phyloP scores from a whole-genome alignment of 23 tunicate genomes.

The Diplosoma virens region DNA sequence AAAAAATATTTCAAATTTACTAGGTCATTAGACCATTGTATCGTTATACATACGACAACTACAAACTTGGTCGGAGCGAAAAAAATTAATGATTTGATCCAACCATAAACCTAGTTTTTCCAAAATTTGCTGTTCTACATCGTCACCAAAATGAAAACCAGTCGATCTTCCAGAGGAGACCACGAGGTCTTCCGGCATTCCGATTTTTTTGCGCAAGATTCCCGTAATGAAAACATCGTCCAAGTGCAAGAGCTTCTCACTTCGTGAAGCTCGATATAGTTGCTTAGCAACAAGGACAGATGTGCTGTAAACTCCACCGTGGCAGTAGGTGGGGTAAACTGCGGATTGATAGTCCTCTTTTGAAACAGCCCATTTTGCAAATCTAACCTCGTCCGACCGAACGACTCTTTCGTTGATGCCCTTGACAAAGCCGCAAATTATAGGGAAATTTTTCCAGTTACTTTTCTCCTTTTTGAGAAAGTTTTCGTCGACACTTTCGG shows the following conservation, averaged over 20 bases:
- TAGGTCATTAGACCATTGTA: no score
- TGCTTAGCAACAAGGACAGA: conserved; percentile 6
- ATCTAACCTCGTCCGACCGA: not conserved
- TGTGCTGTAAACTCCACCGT: conserved; percentile 19
- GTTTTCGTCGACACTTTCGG: conserved; percentile 4
- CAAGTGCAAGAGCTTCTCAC: not conserved
- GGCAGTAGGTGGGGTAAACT: conserved; percentile 5
- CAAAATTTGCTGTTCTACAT: no score
- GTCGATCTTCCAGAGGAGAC: not conserved
- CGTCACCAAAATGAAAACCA: conserved; percentile 16
- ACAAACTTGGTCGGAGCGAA: no score
- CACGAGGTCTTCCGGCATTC: conserved; percentile 20
- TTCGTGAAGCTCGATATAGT: not conserved
- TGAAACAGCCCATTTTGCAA: conserved; percentile 12
- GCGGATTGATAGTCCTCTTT: not conserved
- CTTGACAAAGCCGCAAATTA: conserved; percentile 41
- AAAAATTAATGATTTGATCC: no score
- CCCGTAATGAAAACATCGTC: conserved; percentile 26
- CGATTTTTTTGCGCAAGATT: not conserved
- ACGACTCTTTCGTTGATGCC: conserved; percentile 45
- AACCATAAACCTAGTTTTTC: no score
- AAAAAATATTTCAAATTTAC: no score
- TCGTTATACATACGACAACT: no score
- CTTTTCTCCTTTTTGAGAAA: not conserved
- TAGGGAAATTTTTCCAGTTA: conserved; percentile 51